phyloP scores from a whole-genome alignment of 2,888 invertebrate genomes.

The Clitarchus hookeri region DNA sequence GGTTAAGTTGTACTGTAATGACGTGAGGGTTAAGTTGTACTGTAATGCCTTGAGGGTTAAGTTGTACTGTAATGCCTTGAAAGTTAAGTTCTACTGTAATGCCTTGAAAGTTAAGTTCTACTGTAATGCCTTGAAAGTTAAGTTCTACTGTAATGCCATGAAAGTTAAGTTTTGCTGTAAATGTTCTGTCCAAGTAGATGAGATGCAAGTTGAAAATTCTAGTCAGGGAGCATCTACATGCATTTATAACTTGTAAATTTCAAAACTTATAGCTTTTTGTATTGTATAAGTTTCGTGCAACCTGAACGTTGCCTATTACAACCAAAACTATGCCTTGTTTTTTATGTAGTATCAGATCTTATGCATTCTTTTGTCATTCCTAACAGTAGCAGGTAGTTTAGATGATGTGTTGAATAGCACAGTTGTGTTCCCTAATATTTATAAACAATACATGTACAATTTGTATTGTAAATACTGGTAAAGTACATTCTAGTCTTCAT shows the following conservation, averaged over 20 bases:
- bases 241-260: conserved; percentile 1
- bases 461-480: conserved; percentile 1
- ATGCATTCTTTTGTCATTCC: neutral
- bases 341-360: neutral
- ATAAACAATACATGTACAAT: neutral
- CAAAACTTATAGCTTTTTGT: neutral
- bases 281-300: neutral
- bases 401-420: neutral
- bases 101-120: too few relatives aligned
- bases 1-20: too few relatives aligned
- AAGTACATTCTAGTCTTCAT: neutral
- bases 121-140: too few relatives aligned
- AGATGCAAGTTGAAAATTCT: conserved; percentile 6
- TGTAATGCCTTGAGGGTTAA: too few relatives aligned
- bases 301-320: neutral
- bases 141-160: too few relatives aligned
- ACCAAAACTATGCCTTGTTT: neutral
- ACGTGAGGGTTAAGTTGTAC: too few relatives aligned
- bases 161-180: neutral
- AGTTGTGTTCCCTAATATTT: neutral
- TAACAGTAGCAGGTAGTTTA: neutral
- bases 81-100: too few relatives aligned
- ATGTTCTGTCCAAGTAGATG: neutral
- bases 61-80: too few relatives aligned
- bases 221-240: conserved; percentile 4